Evolutionary conservation across 53 echinoderm and acorn worm species (phyloP), one percentile per base, ranked within the genome.

Genomic region (Holothuria leucospilota): DNA sequence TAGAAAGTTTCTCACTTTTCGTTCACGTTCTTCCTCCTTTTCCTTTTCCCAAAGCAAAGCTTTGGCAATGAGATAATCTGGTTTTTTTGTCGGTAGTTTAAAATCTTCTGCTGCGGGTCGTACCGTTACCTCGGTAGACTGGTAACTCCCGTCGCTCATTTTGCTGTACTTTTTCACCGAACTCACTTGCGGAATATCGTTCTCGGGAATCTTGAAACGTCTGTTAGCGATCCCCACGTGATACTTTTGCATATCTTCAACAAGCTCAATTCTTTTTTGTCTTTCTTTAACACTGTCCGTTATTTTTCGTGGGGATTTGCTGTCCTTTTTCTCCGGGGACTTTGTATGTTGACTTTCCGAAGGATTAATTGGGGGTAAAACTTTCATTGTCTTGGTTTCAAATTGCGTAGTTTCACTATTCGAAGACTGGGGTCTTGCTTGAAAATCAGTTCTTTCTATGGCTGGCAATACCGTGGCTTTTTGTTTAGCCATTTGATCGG

Each of bases 91-190:
- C 27, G 95, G 98, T 27, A 97, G 86, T 82, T 90, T 91, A 89
- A 89, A 97, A 53, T 93, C 93, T 49, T 93, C 93, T 20, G 84
- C 59, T 13, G 94, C 93, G 7, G 92, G 95, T 60, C 88, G 89
- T 41, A 97, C 92, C 20, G 87, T 84, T 66, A 90, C 93, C 63
- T 95, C 95, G 59, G 95, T 97, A n/a, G 95, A 78, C 75, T 92
- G 91, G 65, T 91, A 88, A 59, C 95, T 95, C 14, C 97, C 97
- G 21, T 82, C 89, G 21, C 89, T 91, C 84, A 84, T 93, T 42
- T 84, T 89, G n/a, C 84, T 78, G 69, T 97, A 97, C 28, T 82
- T 84, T 40, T 86, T 90, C 25, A 97, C 98, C 34, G 78, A 82
- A 29, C 83, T 84, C 40, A 94, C 90, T 11, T 49, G 81, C 26